phyloP scores from a whole-genome alignment of 2,797 vertebrate genomes.

The Catharus ustulatus region DNA sequence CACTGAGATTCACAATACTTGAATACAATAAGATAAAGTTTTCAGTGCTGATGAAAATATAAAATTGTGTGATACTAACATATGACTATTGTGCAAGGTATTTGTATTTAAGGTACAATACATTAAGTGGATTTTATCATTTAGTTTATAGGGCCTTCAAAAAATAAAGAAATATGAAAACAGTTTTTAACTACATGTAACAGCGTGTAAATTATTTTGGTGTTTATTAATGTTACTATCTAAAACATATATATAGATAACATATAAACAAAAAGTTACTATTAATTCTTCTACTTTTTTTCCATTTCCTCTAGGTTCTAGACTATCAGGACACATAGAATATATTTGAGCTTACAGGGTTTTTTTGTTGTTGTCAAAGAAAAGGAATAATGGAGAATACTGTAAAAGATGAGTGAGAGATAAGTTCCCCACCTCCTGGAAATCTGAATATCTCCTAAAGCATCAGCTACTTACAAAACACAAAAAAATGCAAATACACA shows the following conservation, averaged over 20 bases:
- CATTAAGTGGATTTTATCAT: background rate
- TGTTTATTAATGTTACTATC: background rate
- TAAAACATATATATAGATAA: background rate
- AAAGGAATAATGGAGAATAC: background rate
- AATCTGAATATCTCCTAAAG: background rate
- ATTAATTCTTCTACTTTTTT: background rate
- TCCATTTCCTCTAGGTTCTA: background rate
- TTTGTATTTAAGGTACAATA: background rate
- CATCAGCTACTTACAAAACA: background rate
- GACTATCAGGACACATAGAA: background rate
- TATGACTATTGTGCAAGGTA: background rate
- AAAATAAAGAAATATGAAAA: background rate
- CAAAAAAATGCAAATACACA: fast-evolving
- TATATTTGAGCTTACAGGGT: background rate
- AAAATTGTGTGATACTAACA: background rate
- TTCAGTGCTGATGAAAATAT: background rate
- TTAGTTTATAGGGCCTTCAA: background rate
- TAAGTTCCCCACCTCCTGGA: background rate
- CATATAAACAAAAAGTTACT: background rate
- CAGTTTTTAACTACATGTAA: background rate
- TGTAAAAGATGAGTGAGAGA: background rate
- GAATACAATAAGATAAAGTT: background rate
- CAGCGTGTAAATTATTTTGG: background rate
- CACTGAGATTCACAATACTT: background rate
- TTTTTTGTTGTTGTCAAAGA: background rate